Evolutionary conservation across 1,140 invertebrate genomes (phyloP).

Genomic region (Lepidurus packardi): DNA sequence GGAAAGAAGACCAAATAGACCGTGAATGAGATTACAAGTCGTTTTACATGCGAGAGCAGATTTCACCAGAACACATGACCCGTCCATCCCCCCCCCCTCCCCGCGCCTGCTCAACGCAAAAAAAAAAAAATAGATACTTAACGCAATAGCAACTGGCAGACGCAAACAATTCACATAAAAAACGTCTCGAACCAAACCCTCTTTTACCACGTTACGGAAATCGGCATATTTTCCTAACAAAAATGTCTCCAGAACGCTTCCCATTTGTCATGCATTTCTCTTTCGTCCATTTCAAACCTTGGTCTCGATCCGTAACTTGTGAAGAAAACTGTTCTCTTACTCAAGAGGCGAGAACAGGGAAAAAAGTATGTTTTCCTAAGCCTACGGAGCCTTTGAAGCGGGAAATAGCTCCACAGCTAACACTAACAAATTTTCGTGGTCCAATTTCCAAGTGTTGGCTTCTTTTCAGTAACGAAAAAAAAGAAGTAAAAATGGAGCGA

Average conservation of each 20-base stretch:
- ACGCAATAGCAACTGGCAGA: neutral
- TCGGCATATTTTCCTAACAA: neutral
- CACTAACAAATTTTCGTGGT: neutral
- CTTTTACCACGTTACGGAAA: neutral
- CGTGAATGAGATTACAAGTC: slow-evolving; percentile 22
- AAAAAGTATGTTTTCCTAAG: neutral
- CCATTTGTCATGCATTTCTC: slow-evolving; percentile 7
- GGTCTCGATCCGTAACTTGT: neutral
- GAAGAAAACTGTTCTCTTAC: neutral
- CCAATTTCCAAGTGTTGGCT: neutral
- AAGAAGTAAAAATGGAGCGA: no score
- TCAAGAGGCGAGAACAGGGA: neutral
- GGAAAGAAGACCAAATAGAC: neutral
- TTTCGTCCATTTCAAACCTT: neutral
- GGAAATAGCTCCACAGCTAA: neutral
- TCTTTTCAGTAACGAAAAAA: no score
- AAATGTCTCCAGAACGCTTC: neutral
- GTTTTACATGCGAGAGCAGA: neutral
- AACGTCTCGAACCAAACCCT: neutral
- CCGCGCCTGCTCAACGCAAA: neutral
- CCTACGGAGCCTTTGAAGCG: neutral
- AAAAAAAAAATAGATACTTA: neutral
- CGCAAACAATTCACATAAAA: slow-evolving; percentile 6
- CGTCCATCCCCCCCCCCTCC: neutral
- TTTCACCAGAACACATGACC: slow-evolving; percentile 5